A percentile compares a stretch with the other conserved stretches of the same genome.
phyloP scores from a whole-genome alignment of 2,797 vertebrate species.

The Remorina albescens region DNA sequence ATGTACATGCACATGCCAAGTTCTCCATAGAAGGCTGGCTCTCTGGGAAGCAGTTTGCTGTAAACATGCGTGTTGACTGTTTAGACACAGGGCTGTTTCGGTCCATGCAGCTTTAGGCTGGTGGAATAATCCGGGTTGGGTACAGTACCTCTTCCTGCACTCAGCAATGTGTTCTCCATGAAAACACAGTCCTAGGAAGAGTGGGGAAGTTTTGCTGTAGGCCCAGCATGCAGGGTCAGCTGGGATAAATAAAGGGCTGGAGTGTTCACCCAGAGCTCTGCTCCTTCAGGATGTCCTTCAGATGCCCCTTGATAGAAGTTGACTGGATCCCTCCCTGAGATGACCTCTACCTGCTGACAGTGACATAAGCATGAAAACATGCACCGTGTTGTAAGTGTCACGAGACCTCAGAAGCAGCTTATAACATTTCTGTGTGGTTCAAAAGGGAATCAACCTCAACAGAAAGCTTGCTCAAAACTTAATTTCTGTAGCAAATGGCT shows the following conservation, averaged over 20 bases:
- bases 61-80: slow-evolving; percentile 76
- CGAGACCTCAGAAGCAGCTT: not conserved
- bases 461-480: slow-evolving; percentile 7
- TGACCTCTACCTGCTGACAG: slow-evolving; percentile 58
- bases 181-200: slow-evolving; percentile 57
- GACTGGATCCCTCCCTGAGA: slow-evolving; percentile 11
- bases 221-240: slow-evolving; percentile 70
- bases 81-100: slow-evolving; percentile 51
- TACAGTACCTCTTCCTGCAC: slow-evolving; percentile 22
- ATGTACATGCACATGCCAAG: not conserved
- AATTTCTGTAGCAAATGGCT: slow-evolving; percentile 6
- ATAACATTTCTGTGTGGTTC: not conserved
- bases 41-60: slow-evolving; percentile 63
- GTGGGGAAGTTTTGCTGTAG: slow-evolving; percentile 33
- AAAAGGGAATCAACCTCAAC: not conserved
- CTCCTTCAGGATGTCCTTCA: slow-evolving; percentile 74
- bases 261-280: slow-evolving; percentile 33
- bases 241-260: slow-evolving; percentile 70
- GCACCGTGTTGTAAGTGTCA: not conserved
- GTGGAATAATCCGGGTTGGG: slow-evolving; percentile 61
- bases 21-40: slow-evolving; percentile 48
- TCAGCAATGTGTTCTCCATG: slow-evolving; percentile 23
- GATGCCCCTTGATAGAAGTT: slow-evolving; percentile 34
- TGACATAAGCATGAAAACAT: slow-evolving; percentile 37
- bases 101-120: slow-evolving; percentile 46